Evolutionary conservation across 2,113 vertebrate species (phyloP), one percentile per base, ranked within the genome.

Genomic region (Pseudonaja textilis): DNA sequence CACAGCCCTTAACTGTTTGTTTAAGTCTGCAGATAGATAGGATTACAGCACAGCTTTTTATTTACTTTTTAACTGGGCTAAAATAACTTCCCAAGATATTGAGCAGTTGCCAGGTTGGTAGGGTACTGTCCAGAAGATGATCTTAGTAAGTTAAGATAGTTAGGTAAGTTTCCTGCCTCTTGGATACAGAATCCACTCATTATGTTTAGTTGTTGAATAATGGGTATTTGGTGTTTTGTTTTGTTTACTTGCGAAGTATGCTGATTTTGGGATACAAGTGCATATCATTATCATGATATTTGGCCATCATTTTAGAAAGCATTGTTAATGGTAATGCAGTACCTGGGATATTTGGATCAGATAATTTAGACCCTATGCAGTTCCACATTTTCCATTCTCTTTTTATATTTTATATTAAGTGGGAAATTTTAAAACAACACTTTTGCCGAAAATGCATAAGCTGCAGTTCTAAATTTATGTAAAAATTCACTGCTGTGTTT

Each of bases 381-480:
- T 92, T 95, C 96, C 94, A 94, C 69, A 95, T 93, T 95, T 96
- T 95, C 91, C 90, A 94, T 97, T 97, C 90, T 42, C 91, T 96
- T 95, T 97, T 97, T 96, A 94, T 97, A 95, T 96, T 97, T 97
- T 97, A 97, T 97, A 97, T 97, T 96, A 96, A 96, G 95, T 96
- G 96, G 96, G 97, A 97, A 97, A 97, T 95, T 96, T 96, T 93
- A 90, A 92, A 94, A 95, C 96, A 96, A 97, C 96, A 97, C 97
- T 97, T 96, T 94, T 95, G 96, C 96, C 93, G 93, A 96, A 98
- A 98, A 97, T 97, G 95, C 97, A 97, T 97, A 97, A 98, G 97
- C 97, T 96, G 96, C 96, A 97, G 95, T 97, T 98, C 96, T 98
- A 97, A 98, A 98, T 98, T 98, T 98, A 98, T 98, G 98, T 98